Evolutionary conservation across 2,113 vertebrate species (phyloP), one percentile per base, ranked within the genome.

Genomic region (Antechinus flavipes): DNA sequence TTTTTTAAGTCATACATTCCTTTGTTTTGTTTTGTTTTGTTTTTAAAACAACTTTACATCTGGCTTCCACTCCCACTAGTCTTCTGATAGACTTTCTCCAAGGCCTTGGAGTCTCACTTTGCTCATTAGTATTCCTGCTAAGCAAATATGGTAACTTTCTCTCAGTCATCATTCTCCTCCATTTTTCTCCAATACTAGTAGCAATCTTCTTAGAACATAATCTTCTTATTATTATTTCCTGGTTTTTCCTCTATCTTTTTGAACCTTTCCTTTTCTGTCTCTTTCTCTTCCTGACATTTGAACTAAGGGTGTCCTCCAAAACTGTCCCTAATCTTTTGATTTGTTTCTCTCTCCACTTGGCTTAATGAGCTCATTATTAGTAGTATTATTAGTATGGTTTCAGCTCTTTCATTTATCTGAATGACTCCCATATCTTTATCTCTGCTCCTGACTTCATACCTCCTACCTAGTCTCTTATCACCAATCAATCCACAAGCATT

Each of bases 361-460:
- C 61, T 96, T 95, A 92, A 52, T 94, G 93, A 96, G 95, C 95
- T 97, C 97, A 95, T 96, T 42, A 42, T 42, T 42, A 42, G 42
- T 42, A 42, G 42, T 42, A 42, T 96, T 97, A 96, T 96, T 94
- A 95, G 91, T 95, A 95, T 96, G 96, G 94, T 97, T 98, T 98
- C 96, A 95, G 93, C 96, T 95, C 97, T 94, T 55, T 95, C 97
- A 96, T 96, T 93, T 93, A 94, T 11, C 8, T 52, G 93, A 94
- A 53, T 90, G 93, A 97, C 92, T 97, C 94, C 95, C 95, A 55
- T 97, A 97, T 96, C 95, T 96, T 95, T 93, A 89, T 94, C 93
- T 95, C 97, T 95, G 95, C 94, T 95, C 95, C 92, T 84, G 93
- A 94, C 96, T 93, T 93, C 96, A 35, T 23, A 0, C 89, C 92